Base-by-base conservation (phyloP, 1,140 invertebrate genomes). In the Saccostrea echinata region DNA sequence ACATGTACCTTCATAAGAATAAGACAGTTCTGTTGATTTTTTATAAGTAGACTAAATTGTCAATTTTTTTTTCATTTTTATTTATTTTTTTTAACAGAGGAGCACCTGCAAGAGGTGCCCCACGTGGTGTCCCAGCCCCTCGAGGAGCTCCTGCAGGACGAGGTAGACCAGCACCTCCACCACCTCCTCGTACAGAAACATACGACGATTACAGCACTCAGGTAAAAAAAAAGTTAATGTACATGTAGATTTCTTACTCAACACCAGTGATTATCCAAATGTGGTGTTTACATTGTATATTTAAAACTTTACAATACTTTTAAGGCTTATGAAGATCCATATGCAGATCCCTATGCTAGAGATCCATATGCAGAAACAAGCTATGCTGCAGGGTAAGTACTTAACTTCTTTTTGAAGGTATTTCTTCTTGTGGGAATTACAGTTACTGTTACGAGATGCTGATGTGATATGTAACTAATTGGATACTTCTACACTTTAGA, bases 301-400 rank as follows among this genome's bases (percentile, higher is more conserved):
- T 61, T 8, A 33, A 84, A 57, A n/a, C n/a, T 57, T n/a, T 27
- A 13, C 18, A 51, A 27, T 33, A 18, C 52, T 24, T 84, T 84
- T 27, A 33, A 84, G 83, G 88, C 81, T 24, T 89, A 89, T 89
- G 88, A 89, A 85, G 86, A 87, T 61, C 52, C 68, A 57, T 89
- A 89, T 35, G 82, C 88, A 21, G 88, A 89, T 71, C 88, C 88
- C 8, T 89, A 89, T 82, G 86, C 88, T 12, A 87, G 86, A 86
- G 88, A 89, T 24, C 71, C 88, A 16, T 89, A 87, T 68, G 88
- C 83, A 80, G 83, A 85, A 52, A 85, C 52, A 18, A 84, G 86
- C 21, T 87, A 82, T 85, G 85, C 61, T 53, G 83, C 85, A 61
- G 88, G 88, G 86, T 87, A 80, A 71, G 83, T 55, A 33, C 43